phyloP scores from a whole-genome alignment of 2,888 invertebrate species.

The Merodon equestris region DNA sequence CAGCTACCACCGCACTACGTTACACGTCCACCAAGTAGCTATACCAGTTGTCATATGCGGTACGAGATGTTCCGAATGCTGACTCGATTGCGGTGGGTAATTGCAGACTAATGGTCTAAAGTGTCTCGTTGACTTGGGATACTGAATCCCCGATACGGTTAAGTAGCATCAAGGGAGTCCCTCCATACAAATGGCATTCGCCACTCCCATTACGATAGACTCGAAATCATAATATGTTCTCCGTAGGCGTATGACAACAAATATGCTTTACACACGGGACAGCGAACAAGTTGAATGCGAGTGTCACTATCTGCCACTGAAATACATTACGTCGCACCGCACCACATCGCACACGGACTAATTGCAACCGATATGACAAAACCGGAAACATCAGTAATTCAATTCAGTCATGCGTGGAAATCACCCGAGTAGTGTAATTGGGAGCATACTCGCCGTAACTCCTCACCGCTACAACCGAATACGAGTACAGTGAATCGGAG shows the following conservation, averaged over 20 bases:
- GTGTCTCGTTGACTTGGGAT: conserved; percentile 20
- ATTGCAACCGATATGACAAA: conserved; percentile 66
- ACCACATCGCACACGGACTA: conserved; percentile 31
- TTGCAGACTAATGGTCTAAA: conserved; percentile 4
- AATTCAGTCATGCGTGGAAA: conserved; percentile 68
- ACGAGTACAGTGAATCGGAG: neutral
- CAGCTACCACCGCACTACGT: neutral
- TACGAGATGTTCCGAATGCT: conserved; percentile 4
- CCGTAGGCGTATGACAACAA: neutral
- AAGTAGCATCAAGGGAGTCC: conserved; percentile 49
- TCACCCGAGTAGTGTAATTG: conserved; percentile 64
- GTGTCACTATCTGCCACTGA: too few relatives aligned
- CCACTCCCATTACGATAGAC: conserved; percentile 51
- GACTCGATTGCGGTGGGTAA: conserved; percentile 16
- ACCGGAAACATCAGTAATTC: conserved; percentile 69
- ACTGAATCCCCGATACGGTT: conserved; percentile 46
- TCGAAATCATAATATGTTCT: conserved; percentile 17
- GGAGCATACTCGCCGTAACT: conserved; percentile 23
- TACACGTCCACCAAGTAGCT: neutral
- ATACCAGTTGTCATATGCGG: neutral
- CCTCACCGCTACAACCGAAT: neutral
- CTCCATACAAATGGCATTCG: conserved; percentile 7
- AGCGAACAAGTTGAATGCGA: conserved; percentile 50
- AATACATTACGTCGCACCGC: conserved; percentile 7
- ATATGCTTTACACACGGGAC: too few relatives aligned